Evolutionary conservation across 2,113 vertebrate species (phyloP).

Genomic region (Columba livia): DNA sequence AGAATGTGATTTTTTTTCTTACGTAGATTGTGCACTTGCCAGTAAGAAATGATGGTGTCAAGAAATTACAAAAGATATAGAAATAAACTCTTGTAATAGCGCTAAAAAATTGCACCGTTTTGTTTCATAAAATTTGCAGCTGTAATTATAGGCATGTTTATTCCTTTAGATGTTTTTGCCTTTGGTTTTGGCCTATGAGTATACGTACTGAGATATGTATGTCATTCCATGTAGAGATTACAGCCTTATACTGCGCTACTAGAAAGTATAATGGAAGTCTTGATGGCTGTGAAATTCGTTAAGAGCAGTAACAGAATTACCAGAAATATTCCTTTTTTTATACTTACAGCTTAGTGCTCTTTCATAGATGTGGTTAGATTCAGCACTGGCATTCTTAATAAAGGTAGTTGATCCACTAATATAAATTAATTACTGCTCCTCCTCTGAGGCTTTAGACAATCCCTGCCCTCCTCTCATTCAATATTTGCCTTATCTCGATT

Average conservation of each 20-base stretch:
- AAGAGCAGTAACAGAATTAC: neutral
- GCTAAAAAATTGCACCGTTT: neutral
- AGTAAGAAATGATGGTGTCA: neutral
- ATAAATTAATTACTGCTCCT: neutral
- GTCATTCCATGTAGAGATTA: neutral
- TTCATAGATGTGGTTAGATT: neutral
- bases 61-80: neutral
- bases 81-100: neutral
- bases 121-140: neutral
- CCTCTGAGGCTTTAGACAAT: neutral
- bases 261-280: neutral
- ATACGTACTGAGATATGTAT: neutral
- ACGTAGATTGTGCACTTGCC: neutral
- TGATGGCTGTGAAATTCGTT: neutral
- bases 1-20: neutral
- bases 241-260: neutral
- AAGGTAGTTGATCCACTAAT: neutral
- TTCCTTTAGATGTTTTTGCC: neutral
- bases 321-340: neutral
- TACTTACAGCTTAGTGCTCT: neutral
- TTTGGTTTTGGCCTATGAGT: neutral
- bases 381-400: neutral
- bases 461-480: neutral
- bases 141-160: neutral
- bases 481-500: neutral